Base-by-base conservation (phyloP, 2,797 vertebrate species). In the Cichlasoma orientale region DNA sequence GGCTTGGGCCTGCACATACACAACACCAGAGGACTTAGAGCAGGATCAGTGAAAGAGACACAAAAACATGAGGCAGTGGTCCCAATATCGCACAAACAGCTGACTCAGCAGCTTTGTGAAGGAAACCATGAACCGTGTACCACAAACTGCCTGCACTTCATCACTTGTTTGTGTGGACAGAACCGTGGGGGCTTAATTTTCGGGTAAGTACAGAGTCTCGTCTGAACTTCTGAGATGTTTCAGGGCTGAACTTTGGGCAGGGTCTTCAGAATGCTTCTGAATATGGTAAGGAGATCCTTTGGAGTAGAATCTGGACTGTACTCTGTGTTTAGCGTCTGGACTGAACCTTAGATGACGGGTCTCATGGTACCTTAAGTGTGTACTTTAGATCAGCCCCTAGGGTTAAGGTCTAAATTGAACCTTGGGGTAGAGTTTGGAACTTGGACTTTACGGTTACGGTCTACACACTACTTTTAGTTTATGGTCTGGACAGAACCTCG, bases 1-100 rank as follows among this genome's bases (percentile, higher is more conserved):
- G 0, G 97, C 97, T 33, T 96, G 94, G 1, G 95, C 95, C 97
- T 98, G 87, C 31, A 54, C 14, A 41, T 47, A 66, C 5, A 66
- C 14, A 47, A 23, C 18, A 0, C 5, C 61, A 4, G 18, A 68
- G 47, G 5, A n/a, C 7, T 0, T 50, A 19, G 12, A 29, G 47
- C 25, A 66, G 59, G 14, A 7, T 66, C 47, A 47, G 27, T 25
- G 27, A 47, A 44, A 66, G 23, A 47, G 0, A 0, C 59, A 63
- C 21, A 0, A 74, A 25, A 23, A 41, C 31, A 66, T 4, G 44
- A 47, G 12, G 27, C 16, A 66, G 27, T 19, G 41, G 12, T 47
- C 18, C 25, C 23, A 68, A n/a, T 18, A 19, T 50, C 41, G 8
- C 9, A 29, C 19, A 68, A 2, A 0, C 19, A 13, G 7, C 25